Conservation (phyloP, 2,113 vertebrate genomes). For the Irena cyanogastra region DNA sequence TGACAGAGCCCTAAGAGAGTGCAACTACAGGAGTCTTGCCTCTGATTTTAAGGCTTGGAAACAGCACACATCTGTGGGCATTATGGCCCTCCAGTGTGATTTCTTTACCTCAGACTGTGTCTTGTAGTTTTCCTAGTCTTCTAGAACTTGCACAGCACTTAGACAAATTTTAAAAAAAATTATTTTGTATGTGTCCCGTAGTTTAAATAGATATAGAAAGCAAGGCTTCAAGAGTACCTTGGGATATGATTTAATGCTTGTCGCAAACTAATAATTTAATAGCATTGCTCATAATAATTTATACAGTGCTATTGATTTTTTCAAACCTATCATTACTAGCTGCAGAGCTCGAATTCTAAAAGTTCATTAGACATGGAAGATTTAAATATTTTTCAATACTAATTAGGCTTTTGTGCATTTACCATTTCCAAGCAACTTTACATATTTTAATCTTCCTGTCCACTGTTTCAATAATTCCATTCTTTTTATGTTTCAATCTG, state of each 20-base stretch:
- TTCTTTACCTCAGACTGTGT: neutral
- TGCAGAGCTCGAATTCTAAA: neutral
- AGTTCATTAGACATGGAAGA: constrained; percentile 15
- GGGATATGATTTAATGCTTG: neutral
- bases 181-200: neutral
- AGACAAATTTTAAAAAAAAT: neutral
- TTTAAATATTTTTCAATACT: constrained; percentile 45
- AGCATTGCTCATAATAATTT: neutral
- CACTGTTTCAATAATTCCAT: neutral
- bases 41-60: neutral
- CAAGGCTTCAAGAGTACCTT: neutral
- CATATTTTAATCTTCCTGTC: neutral
- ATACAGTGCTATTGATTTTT: neutral
- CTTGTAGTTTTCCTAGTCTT: neutral
- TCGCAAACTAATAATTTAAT: neutral
- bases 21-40: neutral
- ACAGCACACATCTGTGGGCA: neutral
- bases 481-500: neutral
- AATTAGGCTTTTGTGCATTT: neutral
- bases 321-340: neutral
- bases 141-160: neutral
- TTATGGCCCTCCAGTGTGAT: neutral
- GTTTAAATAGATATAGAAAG: neutral
- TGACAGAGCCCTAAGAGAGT: neutral
- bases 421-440: neutral